A percentile compares a stretch with the other conserved stretches of the same genome.
Conservation (phyloP, 2,888 invertebrate species). For the Formica aserva region DNA sequence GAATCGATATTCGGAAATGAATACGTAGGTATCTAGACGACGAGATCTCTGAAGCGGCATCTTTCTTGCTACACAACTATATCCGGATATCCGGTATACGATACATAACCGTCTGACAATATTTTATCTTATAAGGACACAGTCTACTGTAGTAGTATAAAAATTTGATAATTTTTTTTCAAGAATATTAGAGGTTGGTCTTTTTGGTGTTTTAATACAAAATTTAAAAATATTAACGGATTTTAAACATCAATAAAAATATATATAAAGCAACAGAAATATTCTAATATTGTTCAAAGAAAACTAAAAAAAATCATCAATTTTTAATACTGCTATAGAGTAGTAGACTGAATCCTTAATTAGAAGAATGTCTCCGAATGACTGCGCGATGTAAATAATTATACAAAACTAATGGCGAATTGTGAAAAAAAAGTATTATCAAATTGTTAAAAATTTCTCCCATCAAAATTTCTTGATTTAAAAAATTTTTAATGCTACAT, state of each 20-base stretch:
- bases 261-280: too few species aligned
- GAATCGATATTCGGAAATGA: not conserved
- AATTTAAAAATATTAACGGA: too few species aligned
- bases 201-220: too few species aligned
- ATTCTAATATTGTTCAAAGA: too few species aligned
- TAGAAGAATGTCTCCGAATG: not conserved
- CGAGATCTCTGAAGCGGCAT: not conserved
- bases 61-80: not conserved
- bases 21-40: not conserved
- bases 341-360: not conserved
- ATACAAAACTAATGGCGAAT: not conserved
- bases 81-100: conserved; percentile 19
- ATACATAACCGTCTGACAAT: not conserved
- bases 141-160: too few species aligned
- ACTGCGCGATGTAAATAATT: not conserved
- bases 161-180: too few species aligned
- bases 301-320: too few species aligned
- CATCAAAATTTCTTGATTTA: not conserved
- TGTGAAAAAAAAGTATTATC: not conserved
- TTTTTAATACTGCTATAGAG: too few species aligned
- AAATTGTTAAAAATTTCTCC: not conserved
- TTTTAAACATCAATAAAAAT: too few species aligned
- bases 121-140: not conserved
- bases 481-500: not conserved
- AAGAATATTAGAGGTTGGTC: too few species aligned